phyloP scores from a whole-genome alignment of 2,797 vertebrate species.

The Artibeus lituratus region DNA sequence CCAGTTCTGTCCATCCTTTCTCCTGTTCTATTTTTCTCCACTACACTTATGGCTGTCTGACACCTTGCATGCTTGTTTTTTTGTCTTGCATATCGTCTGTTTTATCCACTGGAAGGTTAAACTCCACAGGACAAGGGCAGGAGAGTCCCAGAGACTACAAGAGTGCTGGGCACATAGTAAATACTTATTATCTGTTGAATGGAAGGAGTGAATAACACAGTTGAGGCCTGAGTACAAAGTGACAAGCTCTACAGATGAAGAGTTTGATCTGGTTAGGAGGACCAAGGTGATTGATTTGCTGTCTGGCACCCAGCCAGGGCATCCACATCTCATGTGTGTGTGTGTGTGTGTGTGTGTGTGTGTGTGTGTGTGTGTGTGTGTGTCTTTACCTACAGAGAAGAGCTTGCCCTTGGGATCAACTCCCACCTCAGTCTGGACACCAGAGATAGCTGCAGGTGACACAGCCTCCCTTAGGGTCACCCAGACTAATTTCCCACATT shows the following conservation, averaged over 20 bases:
- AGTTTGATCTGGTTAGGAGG: background rate
- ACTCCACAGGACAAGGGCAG: background rate
- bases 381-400: background rate
- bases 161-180: background rate
- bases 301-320: background rate
- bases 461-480: background rate
- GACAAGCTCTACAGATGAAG: background rate
- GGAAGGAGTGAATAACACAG: background rate
- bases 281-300: rapidly evolving
- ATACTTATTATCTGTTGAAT: background rate
- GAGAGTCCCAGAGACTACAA: background rate
- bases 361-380: background rate
- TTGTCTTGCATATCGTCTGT: background rate
- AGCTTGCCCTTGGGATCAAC: background rate
- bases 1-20: background rate
- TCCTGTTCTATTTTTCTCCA: background rate
- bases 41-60: no score
- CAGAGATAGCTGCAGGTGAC: background rate
- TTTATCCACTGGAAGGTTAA: background rate
- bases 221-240: background rate
- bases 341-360: no score
- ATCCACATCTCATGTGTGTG: no score
- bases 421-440: background rate
- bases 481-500: background rate
- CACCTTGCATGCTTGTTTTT: background rate